phyloP scores from a whole-genome alignment of 1,140 invertebrate genomes.

The Triops longicaudatus region DNA sequence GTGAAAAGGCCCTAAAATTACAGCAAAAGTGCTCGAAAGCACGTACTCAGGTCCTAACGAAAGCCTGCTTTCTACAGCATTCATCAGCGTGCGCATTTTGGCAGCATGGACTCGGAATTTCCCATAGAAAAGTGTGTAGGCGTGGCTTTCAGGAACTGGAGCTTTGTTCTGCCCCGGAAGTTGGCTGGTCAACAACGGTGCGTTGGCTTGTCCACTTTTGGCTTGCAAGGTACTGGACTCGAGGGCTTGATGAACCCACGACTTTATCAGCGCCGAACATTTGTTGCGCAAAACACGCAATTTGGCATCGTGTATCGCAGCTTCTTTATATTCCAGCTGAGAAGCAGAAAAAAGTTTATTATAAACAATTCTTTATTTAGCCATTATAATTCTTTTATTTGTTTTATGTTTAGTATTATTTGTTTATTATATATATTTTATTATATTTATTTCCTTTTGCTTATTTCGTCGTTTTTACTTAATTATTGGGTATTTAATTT shows the following conservation, averaged over 20 bases:
- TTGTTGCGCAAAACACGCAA: constrained; percentile 70
- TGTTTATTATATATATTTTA: too few species aligned
- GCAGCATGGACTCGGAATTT: constrained; percentile 83
- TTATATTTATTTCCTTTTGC: too few species aligned
- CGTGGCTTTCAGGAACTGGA: constrained; percentile 33
- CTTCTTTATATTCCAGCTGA: constrained; percentile 61
- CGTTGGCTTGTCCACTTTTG: constrained; percentile 41
- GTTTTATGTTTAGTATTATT: too few species aligned
- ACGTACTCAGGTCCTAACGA: constrained; percentile 59
- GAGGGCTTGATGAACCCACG: constrained; percentile 61
- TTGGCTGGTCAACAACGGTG: constrained; percentile 36
- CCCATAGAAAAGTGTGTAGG: constrained; percentile 83
- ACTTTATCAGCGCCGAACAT: constrained; percentile 66
- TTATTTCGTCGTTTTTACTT: too few species aligned
- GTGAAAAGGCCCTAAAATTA: too few species aligned
- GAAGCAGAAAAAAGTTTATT: constrained; percentile 32
- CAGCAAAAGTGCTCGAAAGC: too few species aligned
- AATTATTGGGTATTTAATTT: too few species aligned
- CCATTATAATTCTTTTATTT: too few species aligned
- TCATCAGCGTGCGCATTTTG: constrained; percentile 69
- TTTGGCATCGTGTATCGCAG: constrained; percentile 57
- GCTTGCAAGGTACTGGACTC: constrained; percentile 68
- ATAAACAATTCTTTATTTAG: constrained; percentile 12
- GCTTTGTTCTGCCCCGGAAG: constrained; percentile 19
- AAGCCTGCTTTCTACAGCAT: constrained; percentile 66